Base-by-base conservation (phyloP, 2,113 vertebrate genomes). In the Urocynchramus pylzowi region DNA sequence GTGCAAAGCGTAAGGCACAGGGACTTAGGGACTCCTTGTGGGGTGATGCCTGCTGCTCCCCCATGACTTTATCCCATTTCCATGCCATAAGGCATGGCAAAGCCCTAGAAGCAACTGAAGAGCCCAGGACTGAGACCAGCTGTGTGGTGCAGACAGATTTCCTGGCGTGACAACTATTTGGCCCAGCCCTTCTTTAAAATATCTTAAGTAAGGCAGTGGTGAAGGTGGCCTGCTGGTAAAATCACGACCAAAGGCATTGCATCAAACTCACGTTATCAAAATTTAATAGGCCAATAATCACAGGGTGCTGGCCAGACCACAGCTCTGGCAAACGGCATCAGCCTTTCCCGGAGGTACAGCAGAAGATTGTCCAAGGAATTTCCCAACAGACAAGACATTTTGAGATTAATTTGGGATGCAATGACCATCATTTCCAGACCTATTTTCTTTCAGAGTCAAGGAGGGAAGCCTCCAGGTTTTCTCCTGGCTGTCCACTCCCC, bases 131-230 rank as follows among this genome's bases (percentile, higher is more conserved):
- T 61, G 61, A 59, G 41, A 52, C 53, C 30, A 82, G 0, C 20
- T 33, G 27, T 1, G 0, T 73, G 52, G 13, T 41, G 33, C 28
- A 80, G 50, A n/a, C 22, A 78, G 54, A 33, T 18, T 77, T 86
- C 59, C 35, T 86, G 52, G 11, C 27, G 3, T 20, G 21, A 77
- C 19, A 54, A 18, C 19, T 2, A 1, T 33, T 67, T 0, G 1
- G 28, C 54, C 14, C 68, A 80, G 56, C 19, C n/a, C 27, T 63
- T 12, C 2, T 19, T 42, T 59, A 75, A 86, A 90, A 71, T 27
- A 52, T 5, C 5, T 2, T 20, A 27, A 19, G 11, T 14, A 75
- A 77, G 80, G 57, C 56, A 47, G 17, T 5, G 28, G 47, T 45
- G 39, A 63, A 53, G 27, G 35, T 4, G 4, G 22, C 17, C 45